Evolutionary conservation across 2,888 invertebrate genomes (phyloP).

Genomic region (Orgyia antiqua): DNA sequence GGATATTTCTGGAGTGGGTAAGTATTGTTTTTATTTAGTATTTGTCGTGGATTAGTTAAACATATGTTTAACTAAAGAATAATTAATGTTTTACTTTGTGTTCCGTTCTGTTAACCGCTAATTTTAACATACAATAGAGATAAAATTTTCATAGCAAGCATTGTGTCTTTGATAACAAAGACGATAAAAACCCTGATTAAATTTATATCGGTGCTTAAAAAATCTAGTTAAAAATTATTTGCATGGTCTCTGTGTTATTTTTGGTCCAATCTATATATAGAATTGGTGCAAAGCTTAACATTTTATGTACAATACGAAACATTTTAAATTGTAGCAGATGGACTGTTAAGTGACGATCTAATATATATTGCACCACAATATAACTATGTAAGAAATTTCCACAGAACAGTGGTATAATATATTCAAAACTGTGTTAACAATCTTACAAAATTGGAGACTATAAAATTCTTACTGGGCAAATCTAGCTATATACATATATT

Average conservation of each 20-base stretch:
- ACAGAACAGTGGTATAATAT: too few species aligned
- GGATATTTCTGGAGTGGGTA: conserved; percentile 66
- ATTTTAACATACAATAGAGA: too few species aligned
- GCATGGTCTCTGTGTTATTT: conserved; percentile 19
- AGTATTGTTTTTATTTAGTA: conserved; percentile 20
- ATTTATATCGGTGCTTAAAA: conserved; percentile 11
- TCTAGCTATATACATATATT: not conserved
- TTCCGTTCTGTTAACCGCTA: too few species aligned
- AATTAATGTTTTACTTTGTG: not conserved
- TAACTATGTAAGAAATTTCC: too few species aligned
- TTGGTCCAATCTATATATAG: conserved; percentile 8
- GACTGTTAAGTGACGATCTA: too few species aligned
- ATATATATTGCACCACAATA: too few species aligned
- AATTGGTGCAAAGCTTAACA: too few species aligned
- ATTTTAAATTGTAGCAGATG: too few species aligned
- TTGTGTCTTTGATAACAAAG: conserved; percentile 55
- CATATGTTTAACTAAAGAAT: conserved; percentile 2
- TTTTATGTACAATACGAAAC: too few species aligned
- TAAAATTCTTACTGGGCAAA: too few species aligned
- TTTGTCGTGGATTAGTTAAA: conserved; percentile 15
- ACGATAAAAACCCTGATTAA: conserved; percentile 34
- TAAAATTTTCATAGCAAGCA: conserved; percentile 9
- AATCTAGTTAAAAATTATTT: conserved; percentile 17
- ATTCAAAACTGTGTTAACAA: too few species aligned
- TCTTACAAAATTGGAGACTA: too few species aligned